phyloP scores from a whole-genome alignment of 1,140 invertebrate genomes.

The Aphidius ervi region DNA sequence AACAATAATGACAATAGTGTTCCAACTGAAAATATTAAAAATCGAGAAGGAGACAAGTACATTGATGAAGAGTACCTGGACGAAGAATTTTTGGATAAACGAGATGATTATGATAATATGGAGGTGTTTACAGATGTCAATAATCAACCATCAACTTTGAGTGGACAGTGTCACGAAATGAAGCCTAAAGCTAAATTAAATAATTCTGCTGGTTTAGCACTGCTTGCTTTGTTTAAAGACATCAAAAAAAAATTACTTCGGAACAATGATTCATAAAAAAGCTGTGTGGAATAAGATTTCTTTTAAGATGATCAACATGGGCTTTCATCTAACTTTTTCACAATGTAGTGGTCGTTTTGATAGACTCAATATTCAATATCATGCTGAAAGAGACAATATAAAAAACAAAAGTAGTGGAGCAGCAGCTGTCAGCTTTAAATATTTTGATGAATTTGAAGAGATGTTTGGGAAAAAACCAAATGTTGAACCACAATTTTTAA shows the following conservation, averaged over 20 bases:
- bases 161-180: too few species aligned
- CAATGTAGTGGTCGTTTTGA: constrained; percentile 6
- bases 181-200: not conserved
- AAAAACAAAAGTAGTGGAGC: constrained; percentile 1
- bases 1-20: too few species aligned
- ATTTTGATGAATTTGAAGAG: constrained; percentile 7
- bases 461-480: constrained; percentile 14
- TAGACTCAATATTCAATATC: not conserved
- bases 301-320: not conserved
- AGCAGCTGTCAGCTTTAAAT: not conserved
- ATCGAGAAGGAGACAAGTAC: too few species aligned
- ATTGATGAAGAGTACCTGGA: too few species aligned
- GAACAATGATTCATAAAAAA: not conserved
- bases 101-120: too few species aligned
- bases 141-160: too few species aligned
- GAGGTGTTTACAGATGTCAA: too few species aligned
- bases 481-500: not conserved
- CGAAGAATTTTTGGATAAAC: too few species aligned
- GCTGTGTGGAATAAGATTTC: not conserved
- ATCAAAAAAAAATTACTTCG: not conserved
- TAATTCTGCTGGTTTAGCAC: not conserved
- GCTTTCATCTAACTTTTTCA: not conserved
- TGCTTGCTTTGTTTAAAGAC: not conserved
- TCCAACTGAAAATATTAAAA: too few species aligned
- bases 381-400: constrained; percentile 12